These are phyloP conservation scores for Zonotrichia albicollis DNA, from an alignment of 2,797 vertebrate species.

Conservation along the genomic window DNA sequence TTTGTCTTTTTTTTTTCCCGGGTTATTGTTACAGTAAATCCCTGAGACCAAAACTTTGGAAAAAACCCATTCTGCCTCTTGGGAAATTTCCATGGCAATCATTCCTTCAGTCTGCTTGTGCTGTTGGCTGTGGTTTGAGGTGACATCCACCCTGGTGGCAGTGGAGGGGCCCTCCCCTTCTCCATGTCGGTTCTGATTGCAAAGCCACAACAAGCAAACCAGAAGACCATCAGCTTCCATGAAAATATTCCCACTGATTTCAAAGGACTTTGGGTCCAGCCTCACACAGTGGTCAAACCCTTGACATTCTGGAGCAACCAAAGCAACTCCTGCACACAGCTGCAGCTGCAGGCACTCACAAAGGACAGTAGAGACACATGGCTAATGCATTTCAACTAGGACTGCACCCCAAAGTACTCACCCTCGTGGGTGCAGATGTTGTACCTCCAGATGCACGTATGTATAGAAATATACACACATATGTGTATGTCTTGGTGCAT, in stretches of 20 bases:
- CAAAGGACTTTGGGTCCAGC: not conserved
- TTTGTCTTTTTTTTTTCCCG: not conserved
- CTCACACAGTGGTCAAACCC: not conserved
- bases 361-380: not conserved
- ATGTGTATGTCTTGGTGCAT: not conserved
- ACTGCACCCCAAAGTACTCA: not conserved
- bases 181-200: not conserved
- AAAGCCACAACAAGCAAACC: not conserved
- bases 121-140: not conserved
- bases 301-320: not conserved
- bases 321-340: not conserved
- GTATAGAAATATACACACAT: not conserved
- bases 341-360: not conserved
- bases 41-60: not conserved
- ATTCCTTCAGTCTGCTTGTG: not conserved
- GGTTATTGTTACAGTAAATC: not conserved
- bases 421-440: accelerated
- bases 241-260: not conserved
- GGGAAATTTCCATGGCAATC: not conserved
- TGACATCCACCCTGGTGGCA: not conserved
- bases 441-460: not conserved
- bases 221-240: not conserved
- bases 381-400: not conserved
- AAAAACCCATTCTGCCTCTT: not conserved
- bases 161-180: not conserved